Base-by-base conservation (phyloP, 2,113 vertebrate genomes). In the Poeciliopsis retropinna region DNA sequence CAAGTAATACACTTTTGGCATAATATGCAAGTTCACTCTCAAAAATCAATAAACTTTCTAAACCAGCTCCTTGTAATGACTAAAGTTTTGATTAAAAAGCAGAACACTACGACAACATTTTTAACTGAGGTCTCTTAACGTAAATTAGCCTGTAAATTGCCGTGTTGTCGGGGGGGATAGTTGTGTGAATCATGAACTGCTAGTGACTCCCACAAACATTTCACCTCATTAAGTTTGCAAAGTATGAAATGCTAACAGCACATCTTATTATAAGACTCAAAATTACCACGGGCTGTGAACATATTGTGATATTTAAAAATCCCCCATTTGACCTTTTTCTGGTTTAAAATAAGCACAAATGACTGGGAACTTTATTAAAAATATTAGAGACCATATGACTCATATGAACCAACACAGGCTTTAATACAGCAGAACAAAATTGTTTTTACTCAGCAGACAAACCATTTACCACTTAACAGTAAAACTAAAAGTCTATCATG, bases 151-250 rank as follows among this genome's bases (percentile, higher is more conserved):
- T 30, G 37, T 27, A 32, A 25, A 29, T 62, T 27, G 15, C 8
- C 1, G 2, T 29, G 31, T 61, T 2, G 22, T 12, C 10, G 47
- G 37, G 27, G n/a, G 5, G 22, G 25, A 0, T 17, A 39, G 11
- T 65, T 32, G 25, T 22, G 28, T 64, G 31, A 64, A 67, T 34
- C 61, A 39, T 66, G 41, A 66, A 22, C 69, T 67, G n/a, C 22
- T 47, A 30, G 22, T 27, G n/a, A 73, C 32, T 22, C 28, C 34
- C 25, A 22, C 57, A 31, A 72, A 39, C 60, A 34, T 37, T 25
- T 54, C 2, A 11, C 64, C 47, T 65, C 17, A 19, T 34, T 65
- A 31, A 68, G 30, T 61, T 27, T 39, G 72, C 17, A 29, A 31
- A 19, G 15, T 25, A 34, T 3, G 8, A 73, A 28, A 29, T 60